phyloP scores from a whole-genome alignment of 2,113 vertebrate species.

The Lepus timidus region DNA sequence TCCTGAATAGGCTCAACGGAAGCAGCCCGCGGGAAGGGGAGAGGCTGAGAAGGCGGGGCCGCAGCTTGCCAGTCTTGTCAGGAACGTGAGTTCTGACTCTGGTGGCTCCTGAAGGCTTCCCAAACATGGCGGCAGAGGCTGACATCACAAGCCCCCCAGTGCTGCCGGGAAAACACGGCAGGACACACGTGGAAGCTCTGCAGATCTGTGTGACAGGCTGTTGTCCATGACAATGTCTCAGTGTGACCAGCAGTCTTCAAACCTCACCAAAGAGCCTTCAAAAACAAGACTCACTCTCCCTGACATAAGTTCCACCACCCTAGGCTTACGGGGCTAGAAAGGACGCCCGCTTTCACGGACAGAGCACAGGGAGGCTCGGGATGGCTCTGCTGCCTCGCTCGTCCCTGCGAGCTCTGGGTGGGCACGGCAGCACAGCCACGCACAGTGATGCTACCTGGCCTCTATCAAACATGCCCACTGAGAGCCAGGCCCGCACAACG shows the following conservation, averaged over 20 bases:
- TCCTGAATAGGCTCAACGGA: not conserved
- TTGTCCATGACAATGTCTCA: not conserved
- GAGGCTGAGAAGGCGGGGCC: accelerated
- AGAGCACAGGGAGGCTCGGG: not conserved
- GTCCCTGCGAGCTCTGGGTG: accelerated
- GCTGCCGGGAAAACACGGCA: accelerated
- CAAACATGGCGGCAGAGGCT: not conserved
- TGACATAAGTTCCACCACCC: not conserved
- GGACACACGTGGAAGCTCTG: no score
- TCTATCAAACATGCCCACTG: not conserved
- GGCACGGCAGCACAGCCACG: not conserved
- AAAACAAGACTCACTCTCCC: not conserved
- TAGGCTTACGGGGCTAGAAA: not conserved
- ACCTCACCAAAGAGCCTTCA: not conserved
- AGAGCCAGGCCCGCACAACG: no score
- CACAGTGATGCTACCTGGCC: not conserved
- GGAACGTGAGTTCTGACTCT: accelerated
- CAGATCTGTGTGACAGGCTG: not conserved
- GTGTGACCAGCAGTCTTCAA: not conserved
- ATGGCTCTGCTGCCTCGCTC: accelerated
- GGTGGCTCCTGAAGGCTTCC: not conserved
- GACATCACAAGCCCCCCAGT: not conserved
- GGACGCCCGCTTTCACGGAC: accelerated
- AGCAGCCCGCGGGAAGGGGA: not conserved
- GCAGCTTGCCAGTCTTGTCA: accelerated